These are phyloP conservation scores for Percina caprodes DNA, from an alignment of 2,113 vertebrate genomes.

Conservation along the genomic window DNA sequence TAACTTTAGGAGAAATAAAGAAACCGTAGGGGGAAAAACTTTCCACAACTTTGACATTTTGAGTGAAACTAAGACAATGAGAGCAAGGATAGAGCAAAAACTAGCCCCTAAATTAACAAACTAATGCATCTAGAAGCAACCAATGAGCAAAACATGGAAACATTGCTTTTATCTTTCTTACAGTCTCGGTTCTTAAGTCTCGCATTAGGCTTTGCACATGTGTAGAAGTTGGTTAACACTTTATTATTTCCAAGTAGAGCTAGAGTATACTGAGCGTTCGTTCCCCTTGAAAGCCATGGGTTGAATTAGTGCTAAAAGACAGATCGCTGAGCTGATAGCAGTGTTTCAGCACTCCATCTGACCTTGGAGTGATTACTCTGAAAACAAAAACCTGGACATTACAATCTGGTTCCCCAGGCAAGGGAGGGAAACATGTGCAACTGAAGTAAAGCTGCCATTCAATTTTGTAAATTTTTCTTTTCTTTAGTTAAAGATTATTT, in stretches of 20 bases:
- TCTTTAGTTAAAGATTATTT: too few species aligned
- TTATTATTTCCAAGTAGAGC: slow-evolving; percentile 67
- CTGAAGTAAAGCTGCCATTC: slow-evolving; percentile 40
- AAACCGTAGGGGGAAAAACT: slow-evolving; percentile 23
- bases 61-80: slow-evolving; percentile 31
- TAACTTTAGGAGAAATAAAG: slow-evolving; percentile 46
- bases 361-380: slow-evolving; percentile 78
- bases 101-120: slow-evolving; percentile 41
- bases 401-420: slow-evolving; percentile 50
- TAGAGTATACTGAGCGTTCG: slow-evolving; percentile 19
- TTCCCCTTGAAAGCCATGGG: slow-evolving; percentile 48
- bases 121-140: slow-evolving; percentile 8
- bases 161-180: slow-evolving; percentile 32
- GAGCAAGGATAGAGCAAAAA: slow-evolving; percentile 26
- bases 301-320: slow-evolving; percentile 62
- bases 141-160: background rate
- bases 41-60: slow-evolving; percentile 37
- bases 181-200: too few species aligned
- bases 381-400: slow-evolving; percentile 77
- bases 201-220: slow-evolving; percentile 17
- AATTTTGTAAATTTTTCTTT: slow-evolving; percentile 19
- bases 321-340: slow-evolving; percentile 75
- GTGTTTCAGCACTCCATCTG: slow-evolving; percentile 72
- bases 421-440: slow-evolving; percentile 38
- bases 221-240: slow-evolving; percentile 69